Conservation (phyloP, 2,113 vertebrate species). For the Dissostichus mawsoni region DNA sequence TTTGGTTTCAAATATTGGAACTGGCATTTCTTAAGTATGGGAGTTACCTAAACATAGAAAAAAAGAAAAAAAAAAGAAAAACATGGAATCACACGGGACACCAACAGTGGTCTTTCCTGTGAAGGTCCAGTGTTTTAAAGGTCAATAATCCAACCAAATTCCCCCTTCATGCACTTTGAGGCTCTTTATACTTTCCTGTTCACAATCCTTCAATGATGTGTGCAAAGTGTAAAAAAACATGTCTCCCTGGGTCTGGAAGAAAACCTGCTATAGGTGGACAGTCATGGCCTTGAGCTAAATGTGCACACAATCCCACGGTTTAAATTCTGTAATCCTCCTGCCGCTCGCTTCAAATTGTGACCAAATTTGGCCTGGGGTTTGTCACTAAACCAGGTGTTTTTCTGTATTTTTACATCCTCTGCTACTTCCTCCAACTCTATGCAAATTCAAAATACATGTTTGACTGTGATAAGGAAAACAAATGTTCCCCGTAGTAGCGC, state of each 20-base stretch:
- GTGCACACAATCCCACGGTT: slow-evolving; percentile 22
- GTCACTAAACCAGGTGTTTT: slow-evolving; percentile 43
- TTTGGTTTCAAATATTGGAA: too few relatives aligned
- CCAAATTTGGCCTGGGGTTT: slow-evolving; percentile 19
- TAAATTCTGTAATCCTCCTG: slow-evolving; percentile 41
- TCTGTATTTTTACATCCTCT: slow-evolving; percentile 22
- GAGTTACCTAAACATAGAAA: too few relatives aligned
- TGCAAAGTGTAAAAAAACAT: background rate
- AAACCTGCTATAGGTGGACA: slow-evolving; percentile 8
- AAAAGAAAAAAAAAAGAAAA: too few relatives aligned
- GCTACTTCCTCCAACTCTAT: slow-evolving; percentile 4
- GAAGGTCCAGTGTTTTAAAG: too few relatives aligned
- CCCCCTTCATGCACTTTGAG: too few relatives aligned
- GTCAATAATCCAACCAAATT: too few relatives aligned
- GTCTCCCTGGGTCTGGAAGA: background rate
- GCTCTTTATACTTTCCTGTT: too few relatives aligned
- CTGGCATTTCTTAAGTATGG: too few relatives aligned
- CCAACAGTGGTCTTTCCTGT: too few relatives aligned
- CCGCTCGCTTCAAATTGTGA: slow-evolving; percentile 6
- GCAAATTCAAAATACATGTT: slow-evolving; percentile 43
- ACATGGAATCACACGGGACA: too few relatives aligned
- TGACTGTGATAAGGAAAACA: slow-evolving; percentile 61
- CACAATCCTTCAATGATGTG: background rate
- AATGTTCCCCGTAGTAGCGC: slow-evolving; percentile 52
- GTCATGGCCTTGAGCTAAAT: slow-evolving; percentile 28